Percentiles rank a stretch among this genome's conserved stretches.
phyloP scores from a whole-genome alignment of 2,888 invertebrate species.

The Acronicta alni region DNA sequence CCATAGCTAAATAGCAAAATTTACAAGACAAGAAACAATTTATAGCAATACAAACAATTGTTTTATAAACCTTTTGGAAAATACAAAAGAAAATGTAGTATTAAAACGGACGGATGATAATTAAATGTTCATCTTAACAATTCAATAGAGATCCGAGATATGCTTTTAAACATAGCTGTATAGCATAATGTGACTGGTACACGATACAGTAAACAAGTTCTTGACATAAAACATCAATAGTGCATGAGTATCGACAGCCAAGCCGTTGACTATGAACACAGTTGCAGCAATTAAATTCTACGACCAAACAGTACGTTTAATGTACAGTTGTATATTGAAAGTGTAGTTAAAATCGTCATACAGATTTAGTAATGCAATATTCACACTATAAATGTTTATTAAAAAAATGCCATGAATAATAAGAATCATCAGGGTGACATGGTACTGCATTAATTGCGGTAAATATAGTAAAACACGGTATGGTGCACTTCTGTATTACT shows the following conservation, averaged over 20 bases:
- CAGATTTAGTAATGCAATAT: background rate
- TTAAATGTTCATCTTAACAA: constrained; percentile 7
- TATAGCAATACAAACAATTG: background rate
- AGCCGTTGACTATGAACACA: constrained; percentile 1
- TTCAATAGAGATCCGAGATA: constrained; percentile 17
- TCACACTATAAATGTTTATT: background rate
- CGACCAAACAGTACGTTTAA: constrained; percentile 7
- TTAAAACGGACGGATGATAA: no score
- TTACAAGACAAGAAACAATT: background rate
- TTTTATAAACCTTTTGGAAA: background rate
- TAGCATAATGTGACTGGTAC: constrained; percentile 5
- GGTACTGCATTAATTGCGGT: background rate
- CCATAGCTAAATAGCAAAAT: background rate
- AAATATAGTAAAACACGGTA: background rate
- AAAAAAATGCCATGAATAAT: background rate
- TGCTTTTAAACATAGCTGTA: constrained; percentile 8
- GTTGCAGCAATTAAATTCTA: constrained; percentile 20
- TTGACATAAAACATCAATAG: constrained; percentile 38
- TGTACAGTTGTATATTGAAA: constrained; percentile 5
- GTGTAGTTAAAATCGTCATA: background rate
- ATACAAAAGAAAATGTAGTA: background rate
- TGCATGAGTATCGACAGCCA: constrained; percentile 28
- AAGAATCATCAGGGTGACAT: background rate
- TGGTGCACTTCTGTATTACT: background rate
- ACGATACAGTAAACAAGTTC: constrained; percentile 18